phyloP scores from a whole-genome alignment of 2,113 vertebrate species.

The Polyodon spathula region DNA sequence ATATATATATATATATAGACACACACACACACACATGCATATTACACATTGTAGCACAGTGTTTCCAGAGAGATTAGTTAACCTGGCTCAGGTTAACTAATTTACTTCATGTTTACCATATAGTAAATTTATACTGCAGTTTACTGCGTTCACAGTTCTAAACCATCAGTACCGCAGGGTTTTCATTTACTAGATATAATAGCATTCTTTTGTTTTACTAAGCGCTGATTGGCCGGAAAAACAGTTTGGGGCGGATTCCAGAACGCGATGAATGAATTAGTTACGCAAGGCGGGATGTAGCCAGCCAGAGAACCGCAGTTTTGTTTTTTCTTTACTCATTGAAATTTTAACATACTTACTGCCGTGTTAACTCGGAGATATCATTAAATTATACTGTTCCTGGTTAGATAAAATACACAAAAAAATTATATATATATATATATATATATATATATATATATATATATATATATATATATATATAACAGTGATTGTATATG shows the following conservation, averaged over 20 bases:
- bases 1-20: too few relatives aligned
- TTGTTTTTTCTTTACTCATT: conserved; percentile 8
- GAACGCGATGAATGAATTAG: conserved; percentile 14
- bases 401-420: too few relatives aligned
- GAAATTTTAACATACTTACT: conserved; percentile 1
- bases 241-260: conserved; percentile 3
- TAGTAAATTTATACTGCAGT: too few relatives aligned
- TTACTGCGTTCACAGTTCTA: too few relatives aligned
- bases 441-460: not conserved
- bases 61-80: too few relatives aligned
- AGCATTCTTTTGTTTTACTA: not conserved
- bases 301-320: conserved; percentile 5
- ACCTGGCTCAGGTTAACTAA: too few relatives aligned
- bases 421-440: not conserved
- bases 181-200: too few relatives aligned
- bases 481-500: too few relatives aligned
- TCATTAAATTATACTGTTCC: not conserved
- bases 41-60: too few relatives aligned
- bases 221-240: conserved; percentile 17
- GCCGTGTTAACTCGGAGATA: not conserved
- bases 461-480: not conserved
- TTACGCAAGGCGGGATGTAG: conserved; percentile 28
- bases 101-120: too few relatives aligned
- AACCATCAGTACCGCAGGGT: too few relatives aligned
- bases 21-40: too few relatives aligned